Conservation (phyloP, 2,113 vertebrate genomes). For the Erythrocebus patas region DNA sequence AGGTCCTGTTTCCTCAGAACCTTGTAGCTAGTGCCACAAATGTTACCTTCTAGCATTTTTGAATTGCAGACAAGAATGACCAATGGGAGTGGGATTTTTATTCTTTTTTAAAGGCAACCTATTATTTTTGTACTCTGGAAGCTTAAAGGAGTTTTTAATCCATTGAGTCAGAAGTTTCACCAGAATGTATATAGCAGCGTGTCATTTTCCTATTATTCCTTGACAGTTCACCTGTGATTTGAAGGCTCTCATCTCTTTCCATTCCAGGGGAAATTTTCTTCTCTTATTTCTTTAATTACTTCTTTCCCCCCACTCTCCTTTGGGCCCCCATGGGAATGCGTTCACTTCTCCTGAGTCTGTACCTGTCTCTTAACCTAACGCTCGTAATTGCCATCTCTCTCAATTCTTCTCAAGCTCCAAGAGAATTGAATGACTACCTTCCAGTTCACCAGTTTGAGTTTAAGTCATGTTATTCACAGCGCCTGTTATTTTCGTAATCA, state of each 20-base stretch:
- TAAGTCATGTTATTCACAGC: fast-evolving
- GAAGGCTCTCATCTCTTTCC: not conserved
- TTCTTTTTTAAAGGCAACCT: not conserved
- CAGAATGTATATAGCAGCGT: fast-evolving
- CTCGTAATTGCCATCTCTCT: fast-evolving
- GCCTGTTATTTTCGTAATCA: not conserved
- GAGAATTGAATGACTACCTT: fast-evolving
- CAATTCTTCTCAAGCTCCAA: fast-evolving
- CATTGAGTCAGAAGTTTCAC: not conserved
- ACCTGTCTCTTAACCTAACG: fast-evolving
- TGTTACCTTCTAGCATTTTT: fast-evolving
- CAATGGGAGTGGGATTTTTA: fast-evolving
- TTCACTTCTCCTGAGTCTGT: fast-evolving
- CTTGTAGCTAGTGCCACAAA: fast-evolving
- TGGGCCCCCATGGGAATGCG: fast-evolving
- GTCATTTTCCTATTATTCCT: fast-evolving
- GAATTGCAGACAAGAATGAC: not conserved
- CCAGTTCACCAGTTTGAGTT: fast-evolving
- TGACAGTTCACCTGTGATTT: fast-evolving
- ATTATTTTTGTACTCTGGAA: not conserved
- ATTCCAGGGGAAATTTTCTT: not conserved
- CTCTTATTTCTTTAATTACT: not conserved
- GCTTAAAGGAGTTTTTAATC: not conserved
- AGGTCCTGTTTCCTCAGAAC: not conserved
- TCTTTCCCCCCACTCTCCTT: fast-evolving